phyloP scores from a whole-genome alignment of 2,113 vertebrate genomes.

The Neotragus pygmaeus region DNA sequence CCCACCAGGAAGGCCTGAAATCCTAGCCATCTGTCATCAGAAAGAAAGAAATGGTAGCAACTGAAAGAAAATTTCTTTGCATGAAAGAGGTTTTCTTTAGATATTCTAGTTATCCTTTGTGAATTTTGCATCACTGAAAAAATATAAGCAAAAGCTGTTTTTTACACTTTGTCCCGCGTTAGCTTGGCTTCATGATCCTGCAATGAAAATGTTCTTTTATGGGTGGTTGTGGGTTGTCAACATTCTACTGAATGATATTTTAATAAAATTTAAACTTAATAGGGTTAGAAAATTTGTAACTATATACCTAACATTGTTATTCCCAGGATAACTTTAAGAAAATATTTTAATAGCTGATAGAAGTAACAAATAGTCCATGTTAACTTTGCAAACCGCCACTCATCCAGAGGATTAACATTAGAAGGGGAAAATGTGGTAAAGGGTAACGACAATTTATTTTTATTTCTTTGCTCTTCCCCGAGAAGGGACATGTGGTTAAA shows the following conservation, averaged over 20 bases:
- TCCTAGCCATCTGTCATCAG: constrained; percentile 53
- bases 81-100: constrained; percentile 34
- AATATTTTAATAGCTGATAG: neutral
- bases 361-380: neutral
- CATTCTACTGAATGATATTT: neutral
- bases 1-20: constrained; percentile 51
- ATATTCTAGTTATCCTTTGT: constrained; percentile 20
- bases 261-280: neutral
- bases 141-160: constrained; percentile 35
- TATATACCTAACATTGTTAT: neutral
- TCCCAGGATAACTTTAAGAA: neutral
- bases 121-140: constrained; percentile 46
- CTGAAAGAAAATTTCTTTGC: constrained; percentile 3
- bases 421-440: neutral
- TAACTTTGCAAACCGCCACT: neutral
- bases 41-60: neutral
- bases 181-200: neutral
- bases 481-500: neutral
- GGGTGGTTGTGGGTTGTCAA: neutral
- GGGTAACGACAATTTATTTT: neutral
- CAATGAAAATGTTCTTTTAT: neutral
- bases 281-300: neutral
- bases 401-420: neutral
- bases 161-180: neutral
- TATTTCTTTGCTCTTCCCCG: neutral